These are phyloP conservation scores for Acipenser oxyrinchus DNA, from an alignment of 2,797 vertebrate species.

Conservation along the genomic window DNA sequence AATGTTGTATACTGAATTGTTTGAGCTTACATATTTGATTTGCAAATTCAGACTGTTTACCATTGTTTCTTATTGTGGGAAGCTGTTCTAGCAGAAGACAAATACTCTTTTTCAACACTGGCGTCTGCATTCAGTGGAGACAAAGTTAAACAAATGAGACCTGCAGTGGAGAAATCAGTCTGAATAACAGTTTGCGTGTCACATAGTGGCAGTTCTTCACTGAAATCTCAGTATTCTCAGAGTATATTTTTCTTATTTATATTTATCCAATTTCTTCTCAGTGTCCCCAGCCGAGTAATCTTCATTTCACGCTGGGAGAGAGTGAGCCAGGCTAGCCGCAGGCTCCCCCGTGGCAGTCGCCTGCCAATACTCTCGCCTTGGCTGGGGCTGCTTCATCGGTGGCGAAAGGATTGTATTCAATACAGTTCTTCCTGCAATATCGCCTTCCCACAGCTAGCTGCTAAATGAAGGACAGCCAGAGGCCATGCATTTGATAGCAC, in stretches of 20 bases:
- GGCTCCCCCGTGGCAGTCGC: background rate
- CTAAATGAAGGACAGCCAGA: constrained; percentile 1
- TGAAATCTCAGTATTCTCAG: background rate
- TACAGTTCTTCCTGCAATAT: background rate
- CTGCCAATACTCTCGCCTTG: background rate
- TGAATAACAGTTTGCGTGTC: no score
- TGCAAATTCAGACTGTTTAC: no score
- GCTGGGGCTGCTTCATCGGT: background rate
- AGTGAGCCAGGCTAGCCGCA: background rate
- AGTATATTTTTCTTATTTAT: background rate
- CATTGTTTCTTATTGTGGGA: no score
- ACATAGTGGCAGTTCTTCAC: no score
- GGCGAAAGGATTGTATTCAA: background rate
- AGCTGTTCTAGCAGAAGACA: no score
- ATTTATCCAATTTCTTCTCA: no score
- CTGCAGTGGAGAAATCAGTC: no score
- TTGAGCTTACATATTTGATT: no score
- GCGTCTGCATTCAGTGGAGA: no score
- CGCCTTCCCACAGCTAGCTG: background rate
- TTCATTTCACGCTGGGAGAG: background rate
- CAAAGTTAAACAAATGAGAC: no score
- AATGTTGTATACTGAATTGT: no score
- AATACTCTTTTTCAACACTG: no score
- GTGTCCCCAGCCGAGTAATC: background rate
- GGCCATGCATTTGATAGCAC: background rate